phyloP scores from a whole-genome alignment of 2,113 vertebrate species.

The Salvelinus fontinalis region DNA sequence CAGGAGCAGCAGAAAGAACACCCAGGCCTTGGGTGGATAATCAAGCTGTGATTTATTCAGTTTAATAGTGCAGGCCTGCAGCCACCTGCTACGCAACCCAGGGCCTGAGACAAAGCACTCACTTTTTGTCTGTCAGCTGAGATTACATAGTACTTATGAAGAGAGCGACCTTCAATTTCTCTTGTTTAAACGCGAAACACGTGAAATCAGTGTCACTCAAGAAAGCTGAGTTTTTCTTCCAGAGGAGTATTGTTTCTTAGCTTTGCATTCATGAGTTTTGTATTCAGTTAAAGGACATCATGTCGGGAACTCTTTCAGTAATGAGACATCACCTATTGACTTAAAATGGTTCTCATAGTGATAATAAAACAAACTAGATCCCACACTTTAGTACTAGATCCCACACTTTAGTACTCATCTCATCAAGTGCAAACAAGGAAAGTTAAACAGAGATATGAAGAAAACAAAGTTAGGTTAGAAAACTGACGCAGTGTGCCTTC shows the following conservation, averaged over 20 bases:
- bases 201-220: not conserved
- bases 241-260: no score
- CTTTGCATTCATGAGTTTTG: no score
- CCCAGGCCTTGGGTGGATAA: slow-evolving; percentile 46
- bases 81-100: slow-evolving; percentile 38
- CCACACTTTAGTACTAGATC: not conserved
- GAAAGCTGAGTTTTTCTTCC: not conserved
- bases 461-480: slow-evolving; percentile 39
- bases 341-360: no score
- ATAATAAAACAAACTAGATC: no score
- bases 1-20: slow-evolving; percentile 36
- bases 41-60: slow-evolving; percentile 34
- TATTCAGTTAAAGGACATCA: no score
- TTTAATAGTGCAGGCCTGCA: slow-evolving; percentile 38
- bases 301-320: no score
- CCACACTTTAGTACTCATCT: not conserved
- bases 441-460: slow-evolving; percentile 21
- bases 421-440: not conserved
- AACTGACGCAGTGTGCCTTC: slow-evolving; percentile 36
- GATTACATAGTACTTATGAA: slow-evolving; percentile 52
- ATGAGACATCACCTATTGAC: not conserved
- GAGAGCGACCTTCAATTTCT: slow-evolving; percentile 33
- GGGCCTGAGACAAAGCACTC: slow-evolving; percentile 19
- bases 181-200: not conserved
- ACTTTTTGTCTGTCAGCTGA: slow-evolving; percentile 47